A percentile compares a stretch with the other conserved stretches of the same genome.
Conservation (phyloP, 2,888 invertebrate species). For the Drosophila recens region DNA sequence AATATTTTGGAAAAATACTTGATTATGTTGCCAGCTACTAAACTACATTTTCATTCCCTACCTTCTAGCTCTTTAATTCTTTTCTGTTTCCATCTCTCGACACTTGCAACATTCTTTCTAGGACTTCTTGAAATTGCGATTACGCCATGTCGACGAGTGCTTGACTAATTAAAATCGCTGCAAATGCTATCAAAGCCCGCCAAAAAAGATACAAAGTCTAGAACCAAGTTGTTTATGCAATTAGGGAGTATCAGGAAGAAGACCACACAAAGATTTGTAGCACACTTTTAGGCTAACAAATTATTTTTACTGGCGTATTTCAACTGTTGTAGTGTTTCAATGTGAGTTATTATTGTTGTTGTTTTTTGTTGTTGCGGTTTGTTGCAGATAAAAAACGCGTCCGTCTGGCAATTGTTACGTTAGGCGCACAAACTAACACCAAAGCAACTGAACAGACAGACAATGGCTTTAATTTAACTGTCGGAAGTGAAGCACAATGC, state of each 20-base stretch:
- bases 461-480: conserved; percentile 82
- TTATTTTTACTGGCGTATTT: conserved; percentile 72
- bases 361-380: conserved; percentile 46
- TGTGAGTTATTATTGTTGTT: conserved; percentile 3
- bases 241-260: conserved; percentile 34
- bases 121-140: conserved; percentile 25
- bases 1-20: background rate
- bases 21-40: background rate
- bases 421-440: conserved; percentile 68
- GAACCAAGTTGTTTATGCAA: conserved; percentile 41
- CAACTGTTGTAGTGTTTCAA: conserved; percentile 43
- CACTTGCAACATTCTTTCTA: conserved; percentile 8
- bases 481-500: conserved; percentile 82
- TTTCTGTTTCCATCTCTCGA: background rate
- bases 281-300: conserved; percentile 73
- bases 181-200: background rate
- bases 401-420: conserved; percentile 74
- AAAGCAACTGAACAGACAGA: conserved; percentile 55
- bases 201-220: conserved; percentile 12
- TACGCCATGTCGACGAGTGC: conserved; percentile 51
- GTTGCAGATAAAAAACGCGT: conserved; percentile 57
- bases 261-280: conserved; percentile 56
- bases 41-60: background rate
- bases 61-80: background rate
- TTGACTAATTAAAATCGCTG: conserved; percentile 64